Evolutionary conservation across 2,113 vertebrate species (phyloP).

Genomic region (Athene noctua): DNA sequence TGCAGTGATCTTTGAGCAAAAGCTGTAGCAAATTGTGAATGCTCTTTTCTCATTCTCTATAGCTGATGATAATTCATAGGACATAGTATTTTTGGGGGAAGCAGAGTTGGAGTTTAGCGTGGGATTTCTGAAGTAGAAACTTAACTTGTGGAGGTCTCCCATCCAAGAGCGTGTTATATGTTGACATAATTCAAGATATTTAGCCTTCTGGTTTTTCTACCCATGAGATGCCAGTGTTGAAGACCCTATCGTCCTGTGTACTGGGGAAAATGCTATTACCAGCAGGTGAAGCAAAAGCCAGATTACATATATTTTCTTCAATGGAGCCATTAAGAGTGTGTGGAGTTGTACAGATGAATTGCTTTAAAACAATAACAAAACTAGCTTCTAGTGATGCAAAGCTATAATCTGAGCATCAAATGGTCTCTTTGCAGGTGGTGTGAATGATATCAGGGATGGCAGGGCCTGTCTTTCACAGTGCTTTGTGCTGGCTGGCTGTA

Average conservation of each 20-base stretch:
- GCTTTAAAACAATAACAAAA: neutral
- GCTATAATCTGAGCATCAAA: neutral
- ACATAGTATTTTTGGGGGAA: neutral
- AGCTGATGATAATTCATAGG: neutral
- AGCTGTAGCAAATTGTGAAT: neutral
- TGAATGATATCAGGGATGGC: neutral
- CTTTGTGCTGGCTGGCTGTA: neutral
- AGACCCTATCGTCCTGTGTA: neutral
- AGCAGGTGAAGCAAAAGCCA: neutral
- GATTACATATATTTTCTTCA: neutral
- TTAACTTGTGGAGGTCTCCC: rapidly evolving
- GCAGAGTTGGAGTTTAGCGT: neutral
- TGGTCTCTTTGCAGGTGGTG: neutral
- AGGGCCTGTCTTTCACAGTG: neutral
- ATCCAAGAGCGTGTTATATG: neutral
- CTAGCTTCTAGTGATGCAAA: neutral
- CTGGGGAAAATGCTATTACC: neutral
- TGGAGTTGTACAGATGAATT: neutral
- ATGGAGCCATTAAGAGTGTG: neutral
- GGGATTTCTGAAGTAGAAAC: neutral
- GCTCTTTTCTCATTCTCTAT: neutral
- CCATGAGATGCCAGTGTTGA: neutral
- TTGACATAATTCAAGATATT: neutral
- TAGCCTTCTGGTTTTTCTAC: neutral
- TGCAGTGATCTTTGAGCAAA: neutral